A percentile compares a stretch with the other conserved stretches of the same genome.
Conservation (phyloP, 2,113 vertebrate species). For the Ancistrus triradiatus region DNA sequence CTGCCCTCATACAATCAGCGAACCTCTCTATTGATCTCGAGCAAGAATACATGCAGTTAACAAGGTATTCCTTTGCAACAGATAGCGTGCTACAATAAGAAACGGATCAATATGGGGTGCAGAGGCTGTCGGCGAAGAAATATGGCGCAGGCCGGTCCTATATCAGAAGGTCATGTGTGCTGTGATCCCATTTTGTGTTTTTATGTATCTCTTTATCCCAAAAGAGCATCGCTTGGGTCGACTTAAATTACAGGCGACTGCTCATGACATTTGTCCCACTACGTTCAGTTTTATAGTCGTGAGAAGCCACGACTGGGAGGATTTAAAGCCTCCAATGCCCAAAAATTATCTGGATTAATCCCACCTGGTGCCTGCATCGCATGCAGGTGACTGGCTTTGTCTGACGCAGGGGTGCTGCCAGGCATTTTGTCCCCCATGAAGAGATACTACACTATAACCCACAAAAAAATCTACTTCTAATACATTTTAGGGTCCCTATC, state of each 20-base stretch:
- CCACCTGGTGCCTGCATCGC: too few relatives aligned
- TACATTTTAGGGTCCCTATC: too few relatives aligned
- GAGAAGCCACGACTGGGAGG: background rate
- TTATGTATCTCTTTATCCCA: background rate
- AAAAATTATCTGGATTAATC: too few relatives aligned
- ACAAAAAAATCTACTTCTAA: too few relatives aligned
- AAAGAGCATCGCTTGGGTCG: background rate
- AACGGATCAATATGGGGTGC: slow-evolving; percentile 3
- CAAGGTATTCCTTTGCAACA: background rate
- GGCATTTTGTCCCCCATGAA: too few relatives aligned
- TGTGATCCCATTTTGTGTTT: background rate
- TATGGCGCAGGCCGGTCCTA: too few relatives aligned
- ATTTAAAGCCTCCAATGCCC: too few relatives aligned
- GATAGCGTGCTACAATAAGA: background rate
- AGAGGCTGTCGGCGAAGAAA: too few relatives aligned
- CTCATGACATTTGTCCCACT: background rate
- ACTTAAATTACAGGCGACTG: background rate
- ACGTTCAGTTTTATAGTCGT: too few relatives aligned
- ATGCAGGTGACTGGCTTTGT: too few relatives aligned
- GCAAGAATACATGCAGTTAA: background rate
- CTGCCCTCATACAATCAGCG: background rate
- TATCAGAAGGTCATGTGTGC: background rate
- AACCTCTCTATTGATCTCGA: background rate
- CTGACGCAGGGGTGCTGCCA: too few relatives aligned
- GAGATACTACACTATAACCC: too few relatives aligned